Base-by-base conservation (phyloP, 2,113 vertebrate genomes). In the Pteruthius melanotis region DNA sequence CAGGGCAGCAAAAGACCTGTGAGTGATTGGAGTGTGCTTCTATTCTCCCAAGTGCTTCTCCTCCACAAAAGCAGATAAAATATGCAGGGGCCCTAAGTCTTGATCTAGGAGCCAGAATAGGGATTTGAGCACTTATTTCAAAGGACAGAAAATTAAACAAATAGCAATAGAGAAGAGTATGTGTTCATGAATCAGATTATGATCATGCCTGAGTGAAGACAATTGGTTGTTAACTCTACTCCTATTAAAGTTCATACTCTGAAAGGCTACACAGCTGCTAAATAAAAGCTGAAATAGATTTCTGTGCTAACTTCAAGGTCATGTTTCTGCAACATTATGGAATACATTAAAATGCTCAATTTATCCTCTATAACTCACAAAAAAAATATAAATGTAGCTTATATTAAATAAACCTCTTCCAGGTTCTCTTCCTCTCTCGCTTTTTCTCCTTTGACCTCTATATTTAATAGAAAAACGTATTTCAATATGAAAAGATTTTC, bases 271-370 rank as follows among this genome's bases (percentile, higher is more conserved):
- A 28, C 9, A 87, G 94, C 79, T 90, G 90, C 95, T 86, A 97
- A 96, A 96, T 95, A 93, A 96, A 96, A 97, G 68, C 93, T 94
- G 80, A 92, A 97, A 97, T 97, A 97, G 91, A 97, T 97, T 96
- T 97, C 81, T 87, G 75, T 88, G 79, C 84, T 93, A 96, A 95
- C 94, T 95, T 97, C 95, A 97, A 97, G 96, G 96, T 97, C 97
- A 87, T 88, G 63, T 97, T 96, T 97, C 83, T 93, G 79, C 65
- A 94, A 42, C 78, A 86, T 88, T 96, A 95, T 89, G 83, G 92
- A 95, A 95, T 84, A 92, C 64, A 97, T 97, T 97, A 96, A 95
- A 96, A 94, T 71, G 87, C 89, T 96, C 95, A 95, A 96, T 97
- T 96, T 97, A 94, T 94, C 79, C 79, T 77, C 81, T 89, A 33